These are phyloP conservation scores for Intellagama lesueurii DNA, from an alignment of 2,797 vertebrate genomes.

Conservation along the genomic window DNA sequence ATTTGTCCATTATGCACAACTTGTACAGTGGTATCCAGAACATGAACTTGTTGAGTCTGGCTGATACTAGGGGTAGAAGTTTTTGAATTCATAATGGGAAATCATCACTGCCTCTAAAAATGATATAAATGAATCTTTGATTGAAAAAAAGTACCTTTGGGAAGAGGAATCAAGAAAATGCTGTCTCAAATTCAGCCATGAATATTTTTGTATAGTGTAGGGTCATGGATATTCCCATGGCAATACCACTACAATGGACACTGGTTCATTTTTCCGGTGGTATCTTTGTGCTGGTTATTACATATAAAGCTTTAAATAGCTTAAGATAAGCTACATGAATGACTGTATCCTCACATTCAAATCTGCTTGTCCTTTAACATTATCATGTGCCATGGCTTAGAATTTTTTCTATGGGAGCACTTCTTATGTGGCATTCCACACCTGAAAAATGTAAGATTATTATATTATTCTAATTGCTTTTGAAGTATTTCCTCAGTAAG, in stretches of 20 bases:
- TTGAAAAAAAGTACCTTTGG: no score
- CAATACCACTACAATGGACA: background rate
- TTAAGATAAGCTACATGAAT: background rate
- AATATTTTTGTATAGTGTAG: no score
- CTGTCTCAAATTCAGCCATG: no score
- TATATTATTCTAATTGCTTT: background rate
- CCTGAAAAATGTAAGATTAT: background rate
- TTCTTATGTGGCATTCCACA: background rate
- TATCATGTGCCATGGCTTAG: background rate
- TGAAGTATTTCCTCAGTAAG: background rate
- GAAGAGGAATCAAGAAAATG: no score
- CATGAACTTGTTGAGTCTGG: no score
- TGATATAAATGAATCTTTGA: no score
- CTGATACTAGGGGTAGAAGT: no score
- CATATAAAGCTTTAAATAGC: background rate
- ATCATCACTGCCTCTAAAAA: no score
- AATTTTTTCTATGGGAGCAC: background rate
- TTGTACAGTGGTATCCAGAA: no score
- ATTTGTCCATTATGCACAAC: no score
- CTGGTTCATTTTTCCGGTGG: background rate
- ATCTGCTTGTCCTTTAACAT: background rate
- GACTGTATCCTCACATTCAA: background rate
- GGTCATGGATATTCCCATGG: no score
- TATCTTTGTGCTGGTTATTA: background rate
- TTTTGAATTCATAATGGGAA: no score